These are phyloP conservation scores for Helicolenus hilgendorfi DNA, from an alignment of 2,797 vertebrate genomes.

Conservation along the genomic window DNA sequence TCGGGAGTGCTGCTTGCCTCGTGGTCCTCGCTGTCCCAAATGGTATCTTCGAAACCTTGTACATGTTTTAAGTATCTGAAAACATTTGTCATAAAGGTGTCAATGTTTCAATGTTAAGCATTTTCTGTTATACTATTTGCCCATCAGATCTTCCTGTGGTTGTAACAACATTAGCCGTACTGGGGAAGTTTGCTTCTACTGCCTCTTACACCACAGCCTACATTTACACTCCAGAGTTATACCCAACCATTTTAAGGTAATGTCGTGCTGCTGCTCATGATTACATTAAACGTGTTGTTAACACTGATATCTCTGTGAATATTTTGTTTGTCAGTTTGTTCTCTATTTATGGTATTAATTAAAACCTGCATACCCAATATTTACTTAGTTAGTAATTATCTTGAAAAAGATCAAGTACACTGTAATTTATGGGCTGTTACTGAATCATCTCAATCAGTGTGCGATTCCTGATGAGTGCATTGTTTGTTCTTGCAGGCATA, in stretches of 20 bases:
- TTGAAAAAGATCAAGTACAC: neutral
- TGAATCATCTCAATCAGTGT: too few species aligned
- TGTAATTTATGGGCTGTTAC: neutral
- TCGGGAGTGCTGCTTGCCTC: conserved; percentile 88
- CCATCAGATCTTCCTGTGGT: conserved; percentile 81
- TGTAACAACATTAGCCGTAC: conserved; percentile 84
- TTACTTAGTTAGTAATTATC: too few species aligned
- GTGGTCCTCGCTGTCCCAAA: conserved; percentile 85
- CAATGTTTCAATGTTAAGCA: neutral
- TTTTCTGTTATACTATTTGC: neutral
- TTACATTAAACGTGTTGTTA: too few species aligned
- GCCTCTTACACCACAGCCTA: conserved; percentile 86
- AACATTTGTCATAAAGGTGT: neutral
- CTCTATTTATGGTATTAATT: too few species aligned
- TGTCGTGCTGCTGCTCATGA: too few species aligned
- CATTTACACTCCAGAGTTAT: conserved; percentile 89
- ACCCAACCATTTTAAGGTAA: conserved; percentile 91
- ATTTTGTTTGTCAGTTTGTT: too few species aligned
- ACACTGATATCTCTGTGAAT: too few species aligned
- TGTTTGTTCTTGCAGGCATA: conserved; percentile 84
- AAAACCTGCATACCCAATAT: too few species aligned
- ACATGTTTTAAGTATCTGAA: neutral
- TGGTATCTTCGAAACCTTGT: conserved; percentile 73
- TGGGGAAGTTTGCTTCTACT: conserved; percentile 85
- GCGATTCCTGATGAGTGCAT: neutral